Percentiles rank a stretch among this genome's conserved stretches.
These are phyloP conservation scores for Montifringilla adamsi DNA, from an alignment of 2,113 vertebrate genomes.

Conservation along the genomic window DNA sequence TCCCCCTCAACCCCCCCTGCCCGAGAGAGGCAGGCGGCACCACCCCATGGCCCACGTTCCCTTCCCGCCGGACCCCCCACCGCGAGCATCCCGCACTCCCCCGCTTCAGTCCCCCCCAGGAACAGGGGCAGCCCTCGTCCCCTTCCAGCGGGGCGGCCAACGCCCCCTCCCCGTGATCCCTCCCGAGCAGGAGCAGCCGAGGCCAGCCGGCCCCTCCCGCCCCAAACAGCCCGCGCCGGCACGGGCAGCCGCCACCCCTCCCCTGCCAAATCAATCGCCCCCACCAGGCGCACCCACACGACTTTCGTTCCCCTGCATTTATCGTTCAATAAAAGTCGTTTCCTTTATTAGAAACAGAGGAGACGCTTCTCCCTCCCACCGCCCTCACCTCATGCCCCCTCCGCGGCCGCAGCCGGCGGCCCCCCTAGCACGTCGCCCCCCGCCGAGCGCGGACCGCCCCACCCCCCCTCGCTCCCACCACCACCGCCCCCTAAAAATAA, in stretches of 20 bases:
- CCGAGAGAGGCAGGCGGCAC: neutral
- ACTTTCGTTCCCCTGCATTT: conserved; percentile 16
- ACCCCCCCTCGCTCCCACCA: neutral
- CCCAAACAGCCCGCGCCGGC: neutral
- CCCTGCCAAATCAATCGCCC: neutral
- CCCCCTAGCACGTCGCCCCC: too few relatives aligned
- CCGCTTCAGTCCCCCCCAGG: neutral
- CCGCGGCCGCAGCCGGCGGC: too few relatives aligned
- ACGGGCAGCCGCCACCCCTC: neutral
- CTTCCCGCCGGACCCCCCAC: neutral
- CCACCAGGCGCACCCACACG: neutral
- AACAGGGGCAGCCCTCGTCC: neutral
- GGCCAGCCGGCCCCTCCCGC: neutral
- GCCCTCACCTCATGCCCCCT: neutral
- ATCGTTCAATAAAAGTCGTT: conserved; percentile 43
- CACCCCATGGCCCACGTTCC: neutral
- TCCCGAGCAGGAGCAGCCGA: neutral
- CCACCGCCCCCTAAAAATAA: conserved; percentile 3
- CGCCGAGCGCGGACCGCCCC: too few relatives aligned
- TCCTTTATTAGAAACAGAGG: conserved; percentile 26
- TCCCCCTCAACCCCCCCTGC: conserved; percentile 9
- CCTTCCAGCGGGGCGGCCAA: neutral
- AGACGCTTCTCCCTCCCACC: neutral
- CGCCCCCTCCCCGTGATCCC: neutral
- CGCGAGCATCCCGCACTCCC: neutral